Evolutionary conservation across 1,140 invertebrate species (phyloP).

Genomic region (Caerostris extrusa): DNA sequence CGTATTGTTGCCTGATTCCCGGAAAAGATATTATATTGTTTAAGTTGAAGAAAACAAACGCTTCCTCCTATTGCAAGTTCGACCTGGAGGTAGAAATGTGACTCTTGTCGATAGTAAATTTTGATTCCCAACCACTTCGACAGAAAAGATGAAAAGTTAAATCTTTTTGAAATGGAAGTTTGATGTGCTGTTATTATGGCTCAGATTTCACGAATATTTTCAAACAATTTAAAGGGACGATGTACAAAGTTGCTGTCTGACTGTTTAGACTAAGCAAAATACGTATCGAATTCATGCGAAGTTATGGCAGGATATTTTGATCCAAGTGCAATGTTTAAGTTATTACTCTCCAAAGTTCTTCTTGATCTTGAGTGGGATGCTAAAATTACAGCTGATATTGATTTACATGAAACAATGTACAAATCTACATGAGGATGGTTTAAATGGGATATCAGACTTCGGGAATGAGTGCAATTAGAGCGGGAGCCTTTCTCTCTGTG

Average conservation of each 20-base stretch:
- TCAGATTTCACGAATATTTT: background rate
- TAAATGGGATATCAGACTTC: conserved; percentile 13
- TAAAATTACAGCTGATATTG: background rate
- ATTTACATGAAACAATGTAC: background rate
- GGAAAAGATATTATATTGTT: background rate
- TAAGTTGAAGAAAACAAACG: background rate
- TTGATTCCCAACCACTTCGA: background rate
- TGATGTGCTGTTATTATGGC: background rate
- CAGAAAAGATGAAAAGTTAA: conserved; percentile 7
- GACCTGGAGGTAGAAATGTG: background rate
- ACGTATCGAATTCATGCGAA: too few species aligned
- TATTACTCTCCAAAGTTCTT: background rate
- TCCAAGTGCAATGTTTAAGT: too few species aligned
- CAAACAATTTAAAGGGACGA: background rate
- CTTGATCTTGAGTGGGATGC: background rate
- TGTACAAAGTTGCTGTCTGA: background rate
- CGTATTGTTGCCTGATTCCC: background rate
- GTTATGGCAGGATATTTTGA: too few species aligned
- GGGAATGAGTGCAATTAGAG: conserved; percentile 16
- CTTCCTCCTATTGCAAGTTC: background rate
- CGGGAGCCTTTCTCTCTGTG: background rate
- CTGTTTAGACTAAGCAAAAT: too few species aligned
- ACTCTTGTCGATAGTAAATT: conserved; percentile 19
- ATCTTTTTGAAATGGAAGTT: background rate
- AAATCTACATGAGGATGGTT: conserved; percentile 16